Percentiles rank a stretch among this genome's conserved stretches.
Conservation (phyloP, 2,797 vertebrate genomes). For the Bovichtus diacanthus region DNA sequence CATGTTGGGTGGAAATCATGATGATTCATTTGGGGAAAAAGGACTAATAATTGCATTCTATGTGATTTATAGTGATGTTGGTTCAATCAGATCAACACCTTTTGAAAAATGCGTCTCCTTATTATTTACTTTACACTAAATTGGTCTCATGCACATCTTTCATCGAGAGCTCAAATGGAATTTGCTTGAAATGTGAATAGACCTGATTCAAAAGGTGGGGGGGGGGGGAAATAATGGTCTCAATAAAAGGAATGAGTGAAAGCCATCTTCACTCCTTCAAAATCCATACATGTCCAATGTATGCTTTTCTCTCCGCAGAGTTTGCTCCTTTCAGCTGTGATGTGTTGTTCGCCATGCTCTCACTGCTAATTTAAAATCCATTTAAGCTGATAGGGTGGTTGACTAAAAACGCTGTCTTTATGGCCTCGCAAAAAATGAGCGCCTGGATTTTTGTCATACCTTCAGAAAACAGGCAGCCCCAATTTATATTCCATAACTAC, state of each 20-base stretch:
- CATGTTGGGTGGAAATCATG: slow-evolving; percentile 12
- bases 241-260: slow-evolving; percentile 62
- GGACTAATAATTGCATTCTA: slow-evolving; percentile 43
- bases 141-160: slow-evolving; percentile 52
- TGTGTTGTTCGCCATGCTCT: slow-evolving; percentile 60
- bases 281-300: slow-evolving; percentile 69
- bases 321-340: slow-evolving; percentile 42
- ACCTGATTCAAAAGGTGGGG: slow-evolving; percentile 38
- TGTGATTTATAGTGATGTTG: slow-evolving; percentile 36
- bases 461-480: slow-evolving; percentile 59
- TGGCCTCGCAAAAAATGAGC: slow-evolving; percentile 45
- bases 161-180: slow-evolving; percentile 64
- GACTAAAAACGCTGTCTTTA: slow-evolving; percentile 56
- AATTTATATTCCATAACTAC: slow-evolving; percentile 78
- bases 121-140: slow-evolving; percentile 50
- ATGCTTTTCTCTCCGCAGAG: slow-evolving; percentile 25
- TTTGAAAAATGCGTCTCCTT: slow-evolving; percentile 37
- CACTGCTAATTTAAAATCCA: slow-evolving; percentile 74
- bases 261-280: slow-evolving; percentile 62
- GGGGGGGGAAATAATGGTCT: slow-evolving; percentile 28
- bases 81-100: slow-evolving; percentile 57
- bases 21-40: slow-evolving; percentile 18
- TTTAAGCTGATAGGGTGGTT: slow-evolving; percentile 66
- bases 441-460: slow-evolving; percentile 35
- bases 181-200: slow-evolving; percentile 60